These are phyloP conservation scores for Hyalella azteca DNA, from an alignment of 2,888 invertebrate genomes.

Conservation along the genomic window DNA sequence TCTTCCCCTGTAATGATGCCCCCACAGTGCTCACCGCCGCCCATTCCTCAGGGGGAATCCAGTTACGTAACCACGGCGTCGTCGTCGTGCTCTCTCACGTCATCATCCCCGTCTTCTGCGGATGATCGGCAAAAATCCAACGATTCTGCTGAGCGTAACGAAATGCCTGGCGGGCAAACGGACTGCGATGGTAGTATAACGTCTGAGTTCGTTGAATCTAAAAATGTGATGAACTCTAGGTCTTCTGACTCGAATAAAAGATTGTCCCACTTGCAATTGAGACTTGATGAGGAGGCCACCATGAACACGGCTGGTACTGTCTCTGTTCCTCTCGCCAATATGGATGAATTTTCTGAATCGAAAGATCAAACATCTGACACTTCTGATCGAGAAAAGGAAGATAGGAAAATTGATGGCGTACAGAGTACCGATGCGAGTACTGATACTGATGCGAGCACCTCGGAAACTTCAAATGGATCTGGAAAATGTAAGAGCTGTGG, in stretches of 20 bases:
- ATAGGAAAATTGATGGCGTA: background rate
- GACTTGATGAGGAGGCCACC: background rate
- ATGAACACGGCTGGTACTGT: conserved; percentile 3
- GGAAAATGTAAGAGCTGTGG: too few species aligned
- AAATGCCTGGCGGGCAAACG: too few species aligned
- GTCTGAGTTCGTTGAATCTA: background rate
- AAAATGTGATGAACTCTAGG: background rate
- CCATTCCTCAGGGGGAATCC: conserved; percentile 53
- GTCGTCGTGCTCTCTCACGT: conserved; percentile 48
- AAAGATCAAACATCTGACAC: background rate
- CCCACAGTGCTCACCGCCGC: conserved; percentile 50
- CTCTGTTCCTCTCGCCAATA: conserved; percentile 18
- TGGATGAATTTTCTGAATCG: conserved; percentile 34
- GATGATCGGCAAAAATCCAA: conserved; percentile 1
- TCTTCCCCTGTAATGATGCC: conserved; percentile 13
- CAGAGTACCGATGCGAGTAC: background rate
- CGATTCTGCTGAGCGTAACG: conserved; percentile 3
- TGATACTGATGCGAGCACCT: background rate
- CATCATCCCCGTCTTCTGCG: conserved; percentile 49
- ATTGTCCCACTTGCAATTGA: too few species aligned
- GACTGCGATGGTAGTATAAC: too few species aligned
- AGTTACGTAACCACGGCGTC: conserved; percentile 53
- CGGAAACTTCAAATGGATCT: too few species aligned
- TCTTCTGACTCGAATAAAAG: background rate
- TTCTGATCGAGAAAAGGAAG: background rate